phyloP scores from a whole-genome alignment of 2,113 vertebrate species.

The Guaruba guarouba region DNA sequence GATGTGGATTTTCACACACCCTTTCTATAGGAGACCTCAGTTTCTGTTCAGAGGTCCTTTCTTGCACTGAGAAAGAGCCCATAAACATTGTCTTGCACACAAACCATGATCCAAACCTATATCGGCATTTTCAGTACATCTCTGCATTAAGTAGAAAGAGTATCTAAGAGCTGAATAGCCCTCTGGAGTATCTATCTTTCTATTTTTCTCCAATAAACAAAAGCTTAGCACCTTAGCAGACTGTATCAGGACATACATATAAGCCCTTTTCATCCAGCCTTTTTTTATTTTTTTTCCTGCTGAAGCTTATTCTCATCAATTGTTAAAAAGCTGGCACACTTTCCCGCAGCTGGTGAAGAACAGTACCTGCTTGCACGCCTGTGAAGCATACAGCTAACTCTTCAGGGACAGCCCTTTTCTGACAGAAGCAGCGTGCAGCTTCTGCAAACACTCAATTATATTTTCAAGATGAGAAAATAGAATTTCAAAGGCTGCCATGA shows the following conservation, averaged over 20 bases:
- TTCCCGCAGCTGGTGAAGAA: background rate
- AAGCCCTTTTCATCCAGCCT: background rate
- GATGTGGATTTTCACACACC: background rate
- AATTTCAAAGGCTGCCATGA: background rate
- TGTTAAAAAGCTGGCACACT: background rate
- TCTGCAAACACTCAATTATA: slow-evolving; percentile 8
- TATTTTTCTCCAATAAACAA: background rate
- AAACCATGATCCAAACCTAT: background rate
- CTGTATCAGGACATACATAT: background rate
- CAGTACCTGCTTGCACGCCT: background rate
- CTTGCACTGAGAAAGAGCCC: background rate
- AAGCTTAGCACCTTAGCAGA: background rate
- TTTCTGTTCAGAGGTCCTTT: background rate
- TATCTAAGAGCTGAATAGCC: background rate
- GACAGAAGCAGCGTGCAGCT: background rate
- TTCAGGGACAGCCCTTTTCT: background rate
- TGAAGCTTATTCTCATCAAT: background rate
- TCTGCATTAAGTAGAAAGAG: background rate
- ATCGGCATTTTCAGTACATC: background rate
- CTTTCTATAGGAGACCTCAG: fast-evolving
- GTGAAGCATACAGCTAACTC: background rate
- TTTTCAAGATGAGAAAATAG: slow-evolving; percentile 9
- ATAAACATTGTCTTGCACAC: background rate
- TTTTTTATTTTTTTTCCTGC: background rate
- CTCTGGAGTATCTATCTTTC: background rate